Percentiles rank a stretch among this genome's conserved stretches.
phyloP scores from a whole-genome alignment of 2,113 vertebrate species.

The Polypterus senegalus region DNA sequence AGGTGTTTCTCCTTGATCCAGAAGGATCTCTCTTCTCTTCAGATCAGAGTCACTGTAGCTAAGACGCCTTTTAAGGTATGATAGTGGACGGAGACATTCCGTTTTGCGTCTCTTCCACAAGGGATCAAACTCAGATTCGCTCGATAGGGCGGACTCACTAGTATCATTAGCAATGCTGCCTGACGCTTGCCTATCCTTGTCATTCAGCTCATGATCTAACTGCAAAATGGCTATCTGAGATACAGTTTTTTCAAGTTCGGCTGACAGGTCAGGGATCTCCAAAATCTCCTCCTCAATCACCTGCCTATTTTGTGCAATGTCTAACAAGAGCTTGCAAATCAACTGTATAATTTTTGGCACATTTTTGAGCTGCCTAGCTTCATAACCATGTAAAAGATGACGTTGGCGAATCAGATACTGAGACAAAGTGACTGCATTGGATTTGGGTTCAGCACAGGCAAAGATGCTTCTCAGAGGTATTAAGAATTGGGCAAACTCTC shows the following conservation, averaged over 20 bases:
- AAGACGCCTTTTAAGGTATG: slow-evolving; percentile 46
- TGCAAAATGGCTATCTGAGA: slow-evolving; percentile 64
- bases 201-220: slow-evolving; percentile 60
- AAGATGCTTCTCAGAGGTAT: slow-evolving; percentile 77
- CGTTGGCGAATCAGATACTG: slow-evolving; percentile 87
- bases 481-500: slow-evolving; percentile 88
- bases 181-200: slow-evolving; percentile 51
- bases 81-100: slow-evolving; percentile 45
- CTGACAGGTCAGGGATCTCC: slow-evolving; percentile 62
- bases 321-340: slow-evolving; percentile 67
- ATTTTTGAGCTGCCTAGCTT: slow-evolving; percentile 80
- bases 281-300: slow-evolving; percentile 47
- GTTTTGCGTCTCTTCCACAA: slow-evolving; percentile 56
- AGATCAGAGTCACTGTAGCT: slow-evolving; percentile 87
- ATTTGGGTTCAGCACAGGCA: slow-evolving; percentile 68
- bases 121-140: slow-evolving; percentile 52
- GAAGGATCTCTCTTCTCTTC: slow-evolving; percentile 40
- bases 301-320: slow-evolving; percentile 75
- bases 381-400: slow-evolving; percentile 87
- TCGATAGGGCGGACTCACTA: slow-evolving; percentile 38
- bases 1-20: slow-evolving; percentile 53
- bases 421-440: slow-evolving; percentile 64
- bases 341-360: slow-evolving; percentile 86
- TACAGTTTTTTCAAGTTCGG: slow-evolving; percentile 79
- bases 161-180: slow-evolving; percentile 15